A percentile compares a stretch with the other conserved stretches of the same genome.
phyloP scores from a whole-genome alignment of 1,140 invertebrate genomes.

The silkworm (Bombyx mori) region DNA sequence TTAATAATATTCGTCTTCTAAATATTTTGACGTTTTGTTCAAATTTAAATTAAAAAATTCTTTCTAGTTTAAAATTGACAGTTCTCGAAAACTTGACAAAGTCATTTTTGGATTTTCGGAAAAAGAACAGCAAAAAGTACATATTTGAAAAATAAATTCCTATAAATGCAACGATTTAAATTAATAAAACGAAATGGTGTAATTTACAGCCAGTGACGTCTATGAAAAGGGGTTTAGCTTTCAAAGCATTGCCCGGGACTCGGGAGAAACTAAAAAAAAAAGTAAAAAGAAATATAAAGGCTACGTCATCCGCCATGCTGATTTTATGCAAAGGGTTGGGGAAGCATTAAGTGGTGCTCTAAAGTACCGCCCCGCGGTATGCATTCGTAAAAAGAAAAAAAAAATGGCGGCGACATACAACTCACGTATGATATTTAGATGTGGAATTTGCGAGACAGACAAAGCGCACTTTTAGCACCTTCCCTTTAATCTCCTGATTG shows the following conservation, averaged over 20 bases:
- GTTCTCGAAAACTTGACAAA: too few species aligned
- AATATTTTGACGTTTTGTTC: too few species aligned
- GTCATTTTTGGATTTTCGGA: too few species aligned
- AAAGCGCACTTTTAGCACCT: constrained; percentile 20
- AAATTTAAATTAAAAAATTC: too few species aligned
- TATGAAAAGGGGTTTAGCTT: constrained; percentile 52
- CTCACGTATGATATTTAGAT: constrained; percentile 38
- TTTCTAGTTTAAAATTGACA: too few species aligned
- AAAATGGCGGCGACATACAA: constrained; percentile 37
- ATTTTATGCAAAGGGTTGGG: constrained; percentile 59
- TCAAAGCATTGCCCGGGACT: constrained; percentile 43
- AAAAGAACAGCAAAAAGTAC: too few species aligned
- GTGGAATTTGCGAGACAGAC: constrained; percentile 19
- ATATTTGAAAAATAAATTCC: too few species aligned
- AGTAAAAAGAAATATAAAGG: constrained; percentile 52
- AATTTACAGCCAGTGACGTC: constrained; percentile 53
- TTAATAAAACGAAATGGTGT: constrained; percentile 51
- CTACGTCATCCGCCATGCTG: constrained; percentile 61
- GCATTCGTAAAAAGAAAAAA: constrained; percentile 46
- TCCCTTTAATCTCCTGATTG: constrained; percentile 54
- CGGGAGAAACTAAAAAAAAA: constrained; percentile 43
- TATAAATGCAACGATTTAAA: constrained; percentile 41
- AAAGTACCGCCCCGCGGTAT: constrained; percentile 46
- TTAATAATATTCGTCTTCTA: too few species aligned
- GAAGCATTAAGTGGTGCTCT: constrained; percentile 32